Conservation (phyloP, 2,888 invertebrate species). For the Galerucella pusilla region DNA sequence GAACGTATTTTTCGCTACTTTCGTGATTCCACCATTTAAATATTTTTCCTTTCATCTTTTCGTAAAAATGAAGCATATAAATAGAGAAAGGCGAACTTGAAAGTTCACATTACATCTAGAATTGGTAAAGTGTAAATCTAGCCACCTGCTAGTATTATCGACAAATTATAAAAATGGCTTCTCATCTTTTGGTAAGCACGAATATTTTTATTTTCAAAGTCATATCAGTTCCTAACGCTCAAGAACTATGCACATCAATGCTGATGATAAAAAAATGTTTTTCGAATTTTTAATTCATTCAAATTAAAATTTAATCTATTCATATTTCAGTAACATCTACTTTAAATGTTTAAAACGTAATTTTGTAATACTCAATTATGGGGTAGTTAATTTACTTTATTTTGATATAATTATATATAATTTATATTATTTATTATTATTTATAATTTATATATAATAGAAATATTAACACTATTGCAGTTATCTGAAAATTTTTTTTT, state of each 20-base stretch:
- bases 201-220: not conserved
- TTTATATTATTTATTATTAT: too few species aligned
- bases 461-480: too few species aligned
- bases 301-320: too few species aligned
- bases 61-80: conserved; percentile 54
- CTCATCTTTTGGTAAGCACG: conserved; percentile 51
- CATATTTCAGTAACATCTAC: too few species aligned
- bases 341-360: too few species aligned
- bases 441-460: too few species aligned
- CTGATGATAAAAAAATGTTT: too few species aligned
- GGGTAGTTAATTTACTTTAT: too few species aligned
- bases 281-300: not conserved
- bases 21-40: conserved; percentile 51
- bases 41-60: conserved; percentile 55
- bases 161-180: conserved; percentile 50
- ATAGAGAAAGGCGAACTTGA: conserved; percentile 53
- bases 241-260: too few species aligned
- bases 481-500: too few species aligned
- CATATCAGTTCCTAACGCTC: not conserved
- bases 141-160: conserved; percentile 50
- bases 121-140: conserved; percentile 57
- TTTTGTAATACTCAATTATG: too few species aligned
- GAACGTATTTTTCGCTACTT: conserved; percentile 54
- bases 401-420: too few species aligned
- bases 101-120: conserved; percentile 53